Evolutionary conservation across 2,888 invertebrate genomes (phyloP).

Genomic region (Agrotis puta): DNA sequence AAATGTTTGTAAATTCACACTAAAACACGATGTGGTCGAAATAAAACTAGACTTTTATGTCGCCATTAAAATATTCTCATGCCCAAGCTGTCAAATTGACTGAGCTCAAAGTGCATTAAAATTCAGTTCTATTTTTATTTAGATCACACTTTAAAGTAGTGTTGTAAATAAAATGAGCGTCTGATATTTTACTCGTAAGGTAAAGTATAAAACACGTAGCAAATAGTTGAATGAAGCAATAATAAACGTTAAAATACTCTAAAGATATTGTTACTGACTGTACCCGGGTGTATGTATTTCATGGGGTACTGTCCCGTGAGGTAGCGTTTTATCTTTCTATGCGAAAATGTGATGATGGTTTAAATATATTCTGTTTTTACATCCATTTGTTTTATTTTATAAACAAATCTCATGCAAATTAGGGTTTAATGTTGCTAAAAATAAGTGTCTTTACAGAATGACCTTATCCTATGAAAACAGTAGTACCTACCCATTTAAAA

Average conservation of each 20-base stretch:
- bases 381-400: slow-evolving; percentile 73
- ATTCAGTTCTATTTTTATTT: neutral
- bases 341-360: slow-evolving; percentile 84
- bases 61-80: neutral
- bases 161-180: slow-evolving; percentile 32
- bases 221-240: slow-evolving; percentile 43
- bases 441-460: neutral
- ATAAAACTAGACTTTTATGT: neutral
- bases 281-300: slow-evolving; percentile 36
- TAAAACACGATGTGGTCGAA: neutral
- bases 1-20: neutral
- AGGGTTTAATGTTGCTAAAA: neutral
- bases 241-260: slow-evolving; percentile 17
- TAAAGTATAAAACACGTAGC: slow-evolving; percentile 24
- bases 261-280: slow-evolving; percentile 54
- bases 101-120: neutral
- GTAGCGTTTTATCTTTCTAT: slow-evolving; percentile 83
- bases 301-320: slow-evolving; percentile 64
- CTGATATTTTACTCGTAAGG: slow-evolving; percentile 19
- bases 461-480: too few species aligned
- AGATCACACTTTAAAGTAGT: slow-evolving; percentile 4
- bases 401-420: neutral
- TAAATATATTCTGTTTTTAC: slow-evolving; percentile 84
- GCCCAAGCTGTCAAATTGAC: neutral
- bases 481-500: too few species aligned